phyloP scores from a whole-genome alignment of 2,888 invertebrate genomes.

The Neocrepidodera transversa region DNA sequence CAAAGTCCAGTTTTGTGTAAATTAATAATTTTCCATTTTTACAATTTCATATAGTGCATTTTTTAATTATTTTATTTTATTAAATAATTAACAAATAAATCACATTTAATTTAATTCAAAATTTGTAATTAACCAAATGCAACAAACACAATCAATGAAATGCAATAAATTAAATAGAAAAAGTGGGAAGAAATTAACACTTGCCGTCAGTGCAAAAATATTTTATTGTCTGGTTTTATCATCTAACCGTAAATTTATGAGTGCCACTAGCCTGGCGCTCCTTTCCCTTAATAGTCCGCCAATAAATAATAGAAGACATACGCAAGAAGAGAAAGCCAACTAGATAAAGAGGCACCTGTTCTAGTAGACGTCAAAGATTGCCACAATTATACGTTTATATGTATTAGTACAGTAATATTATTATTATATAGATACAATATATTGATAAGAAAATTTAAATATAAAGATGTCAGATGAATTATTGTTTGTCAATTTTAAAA shows the following conservation, averaged over 20 bases:
- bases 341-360: conserved; percentile 44
- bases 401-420: conserved; percentile 15
- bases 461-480: too few relatives aligned
- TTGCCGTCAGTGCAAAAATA: conserved; percentile 15
- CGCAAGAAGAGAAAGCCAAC: conserved; percentile 42
- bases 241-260: conserved; percentile 31
- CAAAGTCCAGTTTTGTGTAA: too few relatives aligned
- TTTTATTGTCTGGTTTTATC: conserved; percentile 27
- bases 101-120: too few relatives aligned
- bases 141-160: background rate
- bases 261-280: conserved; percentile 32
- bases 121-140: background rate
- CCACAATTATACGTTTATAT: conserved; percentile 36
- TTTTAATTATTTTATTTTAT: too few relatives aligned
- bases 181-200: conserved; percentile 16
- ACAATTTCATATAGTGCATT: too few relatives aligned
- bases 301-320: conserved; percentile 45
- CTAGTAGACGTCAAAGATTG: conserved; percentile 38
- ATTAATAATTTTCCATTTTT: too few relatives aligned
- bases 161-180: background rate
- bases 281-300: conserved; percentile 39
- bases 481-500: too few relatives aligned
- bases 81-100: too few relatives aligned
- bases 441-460: too few relatives aligned
- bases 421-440: too few relatives aligned